Percentiles rank a stretch among this genome's conserved stretches.
phyloP scores from a whole-genome alignment of 2,113 vertebrate genomes.

The Amphiprion percula region DNA sequence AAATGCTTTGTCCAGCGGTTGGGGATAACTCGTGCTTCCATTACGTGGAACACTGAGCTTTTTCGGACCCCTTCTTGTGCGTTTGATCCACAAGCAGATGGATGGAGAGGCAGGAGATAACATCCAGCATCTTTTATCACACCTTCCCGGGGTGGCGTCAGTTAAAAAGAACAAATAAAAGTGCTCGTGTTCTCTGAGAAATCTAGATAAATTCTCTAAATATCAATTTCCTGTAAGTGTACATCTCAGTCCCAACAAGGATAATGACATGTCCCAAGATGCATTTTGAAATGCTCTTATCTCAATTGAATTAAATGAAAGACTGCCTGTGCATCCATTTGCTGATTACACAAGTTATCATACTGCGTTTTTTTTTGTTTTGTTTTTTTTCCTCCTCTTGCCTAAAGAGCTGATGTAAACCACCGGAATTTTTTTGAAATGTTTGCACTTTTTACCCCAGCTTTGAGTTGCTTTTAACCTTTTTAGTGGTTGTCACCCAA shows the following conservation, averaged over 20 bases:
- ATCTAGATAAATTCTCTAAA: constrained; percentile 13
- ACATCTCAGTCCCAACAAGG: not conserved
- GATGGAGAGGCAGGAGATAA: constrained; percentile 32
- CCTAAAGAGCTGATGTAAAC: constrained; percentile 46
- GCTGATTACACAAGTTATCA: constrained; percentile 42
- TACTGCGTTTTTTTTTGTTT: not conserved
- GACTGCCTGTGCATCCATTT: constrained; percentile 25
- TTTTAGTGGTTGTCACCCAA: constrained; percentile 14
- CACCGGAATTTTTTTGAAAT: constrained; percentile 12
- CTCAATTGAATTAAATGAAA: constrained; percentile 2
- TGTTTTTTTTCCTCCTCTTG: not conserved
- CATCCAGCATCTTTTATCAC: constrained; percentile 37
- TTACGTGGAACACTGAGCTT: constrained; percentile 65
- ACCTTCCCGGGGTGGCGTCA: constrained; percentile 17
- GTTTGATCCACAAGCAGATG: constrained; percentile 52
- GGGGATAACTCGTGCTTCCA: constrained; percentile 59
- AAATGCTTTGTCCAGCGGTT: constrained; percentile 71
- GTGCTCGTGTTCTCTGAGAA: constrained; percentile 6
- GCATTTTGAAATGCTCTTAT: too few relatives aligned
- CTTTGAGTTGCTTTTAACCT: constrained; percentile 42
- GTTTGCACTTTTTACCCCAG: constrained; percentile 4
- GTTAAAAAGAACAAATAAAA: not conserved
- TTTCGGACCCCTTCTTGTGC: constrained; percentile 26
- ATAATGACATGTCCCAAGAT: not conserved
- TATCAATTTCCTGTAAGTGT: constrained; percentile 4